These are phyloP conservation scores for Coreoperca whiteheadi DNA, from an alignment of 2,113 vertebrate species.

Conservation along the genomic window DNA sequence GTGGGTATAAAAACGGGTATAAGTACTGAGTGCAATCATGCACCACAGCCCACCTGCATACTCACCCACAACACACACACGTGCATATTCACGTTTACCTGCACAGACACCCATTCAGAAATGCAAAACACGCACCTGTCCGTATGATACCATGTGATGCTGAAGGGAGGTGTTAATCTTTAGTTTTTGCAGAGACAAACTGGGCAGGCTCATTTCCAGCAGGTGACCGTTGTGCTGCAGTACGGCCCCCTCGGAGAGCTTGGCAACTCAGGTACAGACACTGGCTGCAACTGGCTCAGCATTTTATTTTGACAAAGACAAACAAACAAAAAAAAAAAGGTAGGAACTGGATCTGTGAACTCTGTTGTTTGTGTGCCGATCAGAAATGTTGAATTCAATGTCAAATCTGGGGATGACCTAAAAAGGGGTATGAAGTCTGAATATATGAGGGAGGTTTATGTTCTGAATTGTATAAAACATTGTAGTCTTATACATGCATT, in stretches of 20 bases:
- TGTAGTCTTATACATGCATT: not conserved
- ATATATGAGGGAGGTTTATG: not conserved
- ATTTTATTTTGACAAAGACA: not conserved
- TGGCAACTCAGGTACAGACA: conserved; percentile 21
- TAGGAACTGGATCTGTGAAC: conserved; percentile 37
- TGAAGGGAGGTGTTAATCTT: conserved; percentile 71
- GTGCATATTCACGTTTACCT: not conserved
- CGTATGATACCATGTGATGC: conserved; percentile 52
- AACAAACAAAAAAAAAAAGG: too few relatives aligned
- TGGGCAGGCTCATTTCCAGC: conserved; percentile 65
- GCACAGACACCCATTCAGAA: not conserved
- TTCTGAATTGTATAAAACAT: not conserved
- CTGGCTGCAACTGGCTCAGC: conserved; percentile 22
- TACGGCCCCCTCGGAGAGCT: conserved; percentile 10
- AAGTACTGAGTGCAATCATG: not conserved
- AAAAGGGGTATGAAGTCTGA: not conserved
- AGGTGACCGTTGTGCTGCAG: conserved; percentile 39
- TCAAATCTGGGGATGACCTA: not conserved
- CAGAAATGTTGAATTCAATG: not conserved
- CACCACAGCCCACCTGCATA: not conserved
- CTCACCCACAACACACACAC: not conserved
- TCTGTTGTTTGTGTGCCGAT: not conserved
- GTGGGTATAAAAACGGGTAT: not conserved
- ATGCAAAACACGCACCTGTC: conserved; percentile 37
- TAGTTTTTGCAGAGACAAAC: conserved; percentile 57